Conservation (phyloP, 2,113 vertebrate species). For the Okapia johnstoni region DNA sequence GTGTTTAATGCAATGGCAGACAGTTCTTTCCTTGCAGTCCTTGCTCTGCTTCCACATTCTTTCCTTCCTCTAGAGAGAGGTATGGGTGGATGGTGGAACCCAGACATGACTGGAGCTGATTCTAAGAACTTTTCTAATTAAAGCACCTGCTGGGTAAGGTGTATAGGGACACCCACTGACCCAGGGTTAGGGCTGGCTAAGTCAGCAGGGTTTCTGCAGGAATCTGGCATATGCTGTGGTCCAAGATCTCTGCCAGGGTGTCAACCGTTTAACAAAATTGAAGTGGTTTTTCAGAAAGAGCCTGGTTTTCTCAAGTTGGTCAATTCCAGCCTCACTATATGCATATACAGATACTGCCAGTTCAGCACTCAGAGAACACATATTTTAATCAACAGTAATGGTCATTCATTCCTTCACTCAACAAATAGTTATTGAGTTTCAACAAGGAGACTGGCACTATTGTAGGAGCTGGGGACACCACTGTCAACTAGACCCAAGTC, state of each 20-base stretch:
- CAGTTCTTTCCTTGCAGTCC: not conserved
- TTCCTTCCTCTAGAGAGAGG: not conserved
- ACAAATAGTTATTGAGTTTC: not conserved
- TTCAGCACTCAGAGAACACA: conserved; percentile 33
- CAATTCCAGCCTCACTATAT: not conserved
- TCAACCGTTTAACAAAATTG: conserved; percentile 12
- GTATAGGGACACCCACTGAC: not conserved
- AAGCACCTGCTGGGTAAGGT: not conserved
- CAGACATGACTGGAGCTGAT: not conserved
- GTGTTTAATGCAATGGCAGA: not conserved
- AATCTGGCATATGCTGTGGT: not conserved
- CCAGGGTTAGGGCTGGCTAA: not conserved
- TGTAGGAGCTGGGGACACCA: not conserved
- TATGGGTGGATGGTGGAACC: not conserved
- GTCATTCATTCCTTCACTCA: not conserved
- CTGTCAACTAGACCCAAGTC: not conserved
- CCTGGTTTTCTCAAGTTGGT: conserved; percentile 14
- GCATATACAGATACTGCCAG: not conserved
- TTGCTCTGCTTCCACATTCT: not conserved
- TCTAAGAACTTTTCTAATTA: not conserved
- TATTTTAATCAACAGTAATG: conserved; percentile 18
- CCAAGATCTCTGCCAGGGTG: not conserved
- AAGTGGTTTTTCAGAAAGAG: conserved; percentile 49
- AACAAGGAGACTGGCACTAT: not conserved
- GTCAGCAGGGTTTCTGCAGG: not conserved